Evolutionary conservation across 2,888 invertebrate genomes (phyloP).

Genomic region (Idaea biselata): DNA sequence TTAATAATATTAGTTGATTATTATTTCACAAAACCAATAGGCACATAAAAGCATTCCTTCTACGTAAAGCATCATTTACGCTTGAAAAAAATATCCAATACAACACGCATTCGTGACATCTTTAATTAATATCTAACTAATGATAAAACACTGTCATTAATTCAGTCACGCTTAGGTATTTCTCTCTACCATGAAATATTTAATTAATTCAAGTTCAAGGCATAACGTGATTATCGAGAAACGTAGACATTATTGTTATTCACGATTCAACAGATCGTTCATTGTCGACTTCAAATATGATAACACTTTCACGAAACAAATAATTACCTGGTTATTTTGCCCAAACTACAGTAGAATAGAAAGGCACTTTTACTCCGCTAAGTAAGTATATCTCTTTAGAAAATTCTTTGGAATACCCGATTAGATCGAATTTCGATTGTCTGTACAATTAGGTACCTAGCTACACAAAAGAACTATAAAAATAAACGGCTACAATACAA

Average conservation of each 20-base stretch:
- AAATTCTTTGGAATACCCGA: background rate
- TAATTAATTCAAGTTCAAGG: background rate
- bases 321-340: constrained; percentile 1
- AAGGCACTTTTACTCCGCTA: background rate
- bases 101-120: background rate
- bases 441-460: background rate
- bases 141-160: constrained; percentile 15
- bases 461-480: background rate
- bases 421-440: background rate
- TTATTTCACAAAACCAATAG: no score
- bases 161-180: constrained; percentile 3
- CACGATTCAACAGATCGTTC: background rate
- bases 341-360: background rate
- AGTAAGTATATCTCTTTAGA: background rate
- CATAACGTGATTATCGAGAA: no score
- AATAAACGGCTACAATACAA: background rate
- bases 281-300: background rate
- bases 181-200: constrained; percentile 3
- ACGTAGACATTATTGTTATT: background rate
- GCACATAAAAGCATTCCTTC: no score
- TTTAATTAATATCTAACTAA: background rate
- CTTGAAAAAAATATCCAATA: background rate
- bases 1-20: no score
- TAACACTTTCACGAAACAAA: constrained; percentile 5
- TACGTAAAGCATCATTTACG: background rate